phyloP scores from a whole-genome alignment of 2,888 invertebrate genomes.

The Caradrina kadenii region DNA sequence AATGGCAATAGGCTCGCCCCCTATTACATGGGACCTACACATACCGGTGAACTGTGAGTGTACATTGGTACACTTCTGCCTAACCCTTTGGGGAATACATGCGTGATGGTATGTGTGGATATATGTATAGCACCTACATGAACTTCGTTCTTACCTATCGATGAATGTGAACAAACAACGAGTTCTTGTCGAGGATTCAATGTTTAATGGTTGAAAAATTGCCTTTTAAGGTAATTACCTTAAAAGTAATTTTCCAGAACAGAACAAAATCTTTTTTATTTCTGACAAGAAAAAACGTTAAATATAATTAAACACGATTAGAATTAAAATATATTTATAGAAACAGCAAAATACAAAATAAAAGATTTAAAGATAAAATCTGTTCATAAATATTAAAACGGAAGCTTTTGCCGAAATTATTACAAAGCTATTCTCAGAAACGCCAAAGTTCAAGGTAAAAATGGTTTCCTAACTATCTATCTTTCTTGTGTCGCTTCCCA shows the following conservation, averaged over 20 bases:
- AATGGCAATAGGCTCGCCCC: too few relatives aligned
- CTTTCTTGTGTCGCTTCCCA: slow-evolving; percentile 4
- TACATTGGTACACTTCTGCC: too few relatives aligned
- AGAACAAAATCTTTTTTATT: background rate
- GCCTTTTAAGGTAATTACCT: background rate
- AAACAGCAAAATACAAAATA: background rate
- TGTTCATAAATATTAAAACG: background rate
- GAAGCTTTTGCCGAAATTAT: background rate
- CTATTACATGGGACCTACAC: too few relatives aligned
- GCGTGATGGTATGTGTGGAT: too few relatives aligned
- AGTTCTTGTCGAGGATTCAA: background rate
- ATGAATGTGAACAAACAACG: background rate
- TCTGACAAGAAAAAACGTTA: background rate
- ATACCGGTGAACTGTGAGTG: too few relatives aligned
- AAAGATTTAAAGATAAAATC: background rate
- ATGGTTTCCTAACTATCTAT: background rate
- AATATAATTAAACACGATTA: background rate
- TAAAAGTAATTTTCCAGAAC: background rate
- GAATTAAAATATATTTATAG: background rate
- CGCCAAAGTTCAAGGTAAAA: background rate
- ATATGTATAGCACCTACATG: background rate
- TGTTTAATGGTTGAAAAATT: too few relatives aligned
- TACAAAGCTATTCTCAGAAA: background rate
- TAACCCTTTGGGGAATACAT: too few relatives aligned
- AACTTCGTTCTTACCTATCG: background rate